Percentiles rank a stretch among this genome's conserved stretches.
Evolutionary conservation across 64 coral and sea anemone species (phyloP).

Genomic region (Montipora capricornis): DNA sequence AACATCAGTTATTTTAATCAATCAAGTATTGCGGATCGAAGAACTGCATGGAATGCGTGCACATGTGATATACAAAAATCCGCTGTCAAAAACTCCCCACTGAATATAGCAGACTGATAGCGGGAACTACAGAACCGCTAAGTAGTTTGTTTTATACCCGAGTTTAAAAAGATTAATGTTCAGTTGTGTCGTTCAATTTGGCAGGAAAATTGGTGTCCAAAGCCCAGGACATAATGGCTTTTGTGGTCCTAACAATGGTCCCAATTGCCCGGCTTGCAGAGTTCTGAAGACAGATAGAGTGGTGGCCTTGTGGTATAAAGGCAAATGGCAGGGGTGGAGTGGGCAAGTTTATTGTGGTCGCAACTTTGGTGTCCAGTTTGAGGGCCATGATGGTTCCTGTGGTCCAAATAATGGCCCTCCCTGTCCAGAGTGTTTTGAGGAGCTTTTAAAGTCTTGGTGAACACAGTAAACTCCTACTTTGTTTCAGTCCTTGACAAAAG

Average conservation of each 20-base stretch:
- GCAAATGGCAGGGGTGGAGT: slow-evolving; percentile 71
- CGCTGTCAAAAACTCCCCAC: too few relatives aligned
- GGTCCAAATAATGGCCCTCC: slow-evolving; percentile 59
- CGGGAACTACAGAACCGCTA: too few relatives aligned
- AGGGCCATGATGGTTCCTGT: slow-evolving; percentile 57
- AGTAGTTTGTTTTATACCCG: too few relatives aligned
- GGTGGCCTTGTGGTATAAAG: slow-evolving; percentile 6
- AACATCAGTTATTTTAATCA: too few relatives aligned
- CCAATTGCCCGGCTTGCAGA: slow-evolving; percentile 62
- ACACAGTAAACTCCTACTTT: too few relatives aligned
- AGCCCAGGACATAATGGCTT: slow-evolving; percentile 21
- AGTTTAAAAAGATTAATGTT: too few relatives aligned
- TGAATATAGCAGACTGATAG: too few relatives aligned
- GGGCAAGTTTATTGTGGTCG: slow-evolving; percentile 36
- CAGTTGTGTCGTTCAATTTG: neutral
- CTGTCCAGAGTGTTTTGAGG: slow-evolving; percentile 33
- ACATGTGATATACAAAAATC: too few relatives aligned
- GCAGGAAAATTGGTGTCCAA: slow-evolving; percentile 43
- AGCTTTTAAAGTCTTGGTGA: neutral
- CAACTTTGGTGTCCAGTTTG: slow-evolving; percentile 3
- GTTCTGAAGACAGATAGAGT: slow-evolving; percentile 46
- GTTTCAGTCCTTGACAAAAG: too few relatives aligned
- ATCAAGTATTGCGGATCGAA: too few relatives aligned
- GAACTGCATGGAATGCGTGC: too few relatives aligned
- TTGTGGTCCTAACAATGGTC: slow-evolving; percentile 38